Base-by-base conservation (phyloP, 2,113 vertebrate genomes). In the Callopanchax toddi region DNA sequence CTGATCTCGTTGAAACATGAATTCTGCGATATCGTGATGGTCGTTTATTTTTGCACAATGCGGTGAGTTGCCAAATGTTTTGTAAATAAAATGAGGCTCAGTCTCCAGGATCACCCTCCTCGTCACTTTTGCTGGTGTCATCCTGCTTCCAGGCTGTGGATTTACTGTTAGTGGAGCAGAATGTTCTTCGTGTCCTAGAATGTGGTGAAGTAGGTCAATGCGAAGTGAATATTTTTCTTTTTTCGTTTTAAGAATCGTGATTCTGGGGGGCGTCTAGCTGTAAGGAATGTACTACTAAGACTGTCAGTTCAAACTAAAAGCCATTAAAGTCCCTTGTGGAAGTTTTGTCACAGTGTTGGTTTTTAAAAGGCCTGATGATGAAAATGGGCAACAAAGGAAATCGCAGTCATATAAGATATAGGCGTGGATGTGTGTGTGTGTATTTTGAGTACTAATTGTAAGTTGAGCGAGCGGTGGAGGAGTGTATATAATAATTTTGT, bases 171-270 rank as follows among this genome's bases (percentile, higher is more conserved):
- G 37, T 44, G 63, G 66, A 80, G 63, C 75, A 80, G 88, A 87
- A 89, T 87, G 85, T 87, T 80, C 76, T 67, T 66, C 55, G 39
- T 77, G 67, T 60, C 78, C 62, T 63, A 58, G 75, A 84, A 77
- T 60, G 52, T 84, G 2, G 13, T 45, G 53, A 79, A 72, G 34
- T 62, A 29, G 46, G 67, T 72, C 43, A 2, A 40, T n/a, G 4
- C 50, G 55, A 71, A 48, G 49, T 25, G 37, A n/a, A 18, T 58
- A 48, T 66, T 37, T 51, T 51, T 22, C 16, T 43, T 8, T 0
- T 16, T 53, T 48, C 26, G 0, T n/a, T 53, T 43, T 29, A n/a
- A n/a, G n/a, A n/a, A n/a, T n/a, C n/a, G 15, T 20, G 1, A 20
- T 51, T 39, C 36, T 37, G 32, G 69, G 61, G 46, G 17, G 20